These are phyloP conservation scores for Pseudococcus viburni DNA, from an alignment of 2,888 invertebrate genomes.

Conservation along the genomic window DNA sequence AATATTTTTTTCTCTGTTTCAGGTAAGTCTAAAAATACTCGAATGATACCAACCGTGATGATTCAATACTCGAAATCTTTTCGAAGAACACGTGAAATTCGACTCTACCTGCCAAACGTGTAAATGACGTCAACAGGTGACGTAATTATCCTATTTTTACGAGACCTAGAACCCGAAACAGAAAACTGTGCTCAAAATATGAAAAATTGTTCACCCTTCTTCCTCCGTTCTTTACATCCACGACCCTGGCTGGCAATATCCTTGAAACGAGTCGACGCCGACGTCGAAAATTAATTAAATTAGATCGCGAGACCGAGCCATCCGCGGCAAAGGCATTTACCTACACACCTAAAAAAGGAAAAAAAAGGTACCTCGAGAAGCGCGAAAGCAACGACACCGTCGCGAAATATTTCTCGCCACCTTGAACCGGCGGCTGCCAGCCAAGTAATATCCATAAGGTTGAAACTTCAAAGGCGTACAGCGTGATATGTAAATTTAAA, in stretches of 20 bases:
- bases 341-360: not conserved
- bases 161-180: no score
- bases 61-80: not conserved
- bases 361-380: not conserved
- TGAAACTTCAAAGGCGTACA: constrained; percentile 56
- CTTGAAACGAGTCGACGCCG: not conserved
- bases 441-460: not conserved
- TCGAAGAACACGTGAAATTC: not conserved
- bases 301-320: constrained; percentile 1
- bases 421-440: not conserved
- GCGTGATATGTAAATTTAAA: constrained; percentile 58
- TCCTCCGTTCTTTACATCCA: not conserved
- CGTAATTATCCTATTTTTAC: not conserved
- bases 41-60: not conserved
- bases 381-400: not conserved
- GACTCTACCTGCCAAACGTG: not conserved
- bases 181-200: no score
- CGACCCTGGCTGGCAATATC: not conserved
- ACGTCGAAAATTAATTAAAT: not conserved
- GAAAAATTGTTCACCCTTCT: not conserved
- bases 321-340: not conserved
- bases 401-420: not conserved
- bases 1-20: not conserved
- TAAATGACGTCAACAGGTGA: not conserved
- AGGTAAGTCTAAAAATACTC: not conserved